Evolutionary conservation across 2,113 vertebrate genomes (phyloP).

Genomic region (Poecile atricapillus): DNA sequence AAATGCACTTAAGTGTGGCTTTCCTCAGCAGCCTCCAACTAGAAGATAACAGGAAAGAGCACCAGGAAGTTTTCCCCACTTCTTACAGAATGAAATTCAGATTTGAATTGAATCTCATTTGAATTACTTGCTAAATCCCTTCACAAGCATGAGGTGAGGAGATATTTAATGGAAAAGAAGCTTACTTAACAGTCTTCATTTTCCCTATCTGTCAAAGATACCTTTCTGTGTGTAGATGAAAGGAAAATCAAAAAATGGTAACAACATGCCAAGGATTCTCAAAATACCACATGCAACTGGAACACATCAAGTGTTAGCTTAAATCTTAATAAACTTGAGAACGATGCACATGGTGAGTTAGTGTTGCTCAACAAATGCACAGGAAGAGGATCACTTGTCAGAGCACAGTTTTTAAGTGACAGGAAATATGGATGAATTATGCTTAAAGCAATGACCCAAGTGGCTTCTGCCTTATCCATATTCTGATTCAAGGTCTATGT

Average conservation of each 20-base stretch:
- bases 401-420: not conserved
- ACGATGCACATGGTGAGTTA: not conserved
- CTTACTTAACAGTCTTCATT: not conserved
- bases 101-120: not conserved
- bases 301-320: not conserved
- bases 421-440: not conserved
- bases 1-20: not conserved
- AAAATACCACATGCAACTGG: not conserved
- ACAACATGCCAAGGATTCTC: not conserved
- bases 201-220: not conserved
- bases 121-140: not conserved
- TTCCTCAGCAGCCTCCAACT: not conserved
- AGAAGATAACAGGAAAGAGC: not conserved
- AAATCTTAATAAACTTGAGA: not conserved
- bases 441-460: not conserved
- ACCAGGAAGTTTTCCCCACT: not conserved
- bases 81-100: not conserved
- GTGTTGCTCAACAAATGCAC: not conserved
- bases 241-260: not conserved
- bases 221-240: not conserved
- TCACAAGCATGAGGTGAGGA: not conserved
- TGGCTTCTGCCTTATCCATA: not conserved
- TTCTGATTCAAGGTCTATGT: not conserved
- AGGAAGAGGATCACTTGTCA: not conserved
- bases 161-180: not conserved